These are phyloP conservation scores for Archaeoteleia sp. DNA, from an alignment of 2,888 invertebrate species.

Conservation along the genomic window DNA sequence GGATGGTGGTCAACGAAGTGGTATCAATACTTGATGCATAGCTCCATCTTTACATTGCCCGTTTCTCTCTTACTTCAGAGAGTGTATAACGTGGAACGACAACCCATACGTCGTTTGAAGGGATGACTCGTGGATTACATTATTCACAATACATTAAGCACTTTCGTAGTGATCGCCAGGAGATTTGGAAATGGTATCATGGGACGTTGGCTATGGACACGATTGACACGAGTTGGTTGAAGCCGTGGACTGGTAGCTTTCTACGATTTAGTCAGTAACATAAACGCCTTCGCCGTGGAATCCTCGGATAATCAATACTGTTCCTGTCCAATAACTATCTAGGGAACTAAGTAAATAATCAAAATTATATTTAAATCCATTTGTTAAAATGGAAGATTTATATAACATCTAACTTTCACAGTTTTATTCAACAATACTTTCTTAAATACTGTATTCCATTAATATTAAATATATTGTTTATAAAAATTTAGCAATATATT, in stretches of 20 bases:
- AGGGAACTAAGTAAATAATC: no score
- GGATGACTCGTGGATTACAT: conserved; percentile 70
- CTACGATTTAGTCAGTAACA: conserved; percentile 2
- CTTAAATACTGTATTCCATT: no score
- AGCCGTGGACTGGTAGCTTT: not conserved
- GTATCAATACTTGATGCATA: conserved; percentile 68
- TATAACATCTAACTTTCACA: no score
- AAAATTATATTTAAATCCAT: no score
- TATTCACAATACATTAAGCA: conserved; percentile 73
- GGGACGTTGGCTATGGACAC: conserved; percentile 20
- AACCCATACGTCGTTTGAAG: conserved; percentile 39
- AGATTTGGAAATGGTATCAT: conserved; percentile 59
- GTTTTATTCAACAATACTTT: no score
- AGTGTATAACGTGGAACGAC: conserved; percentile 27
- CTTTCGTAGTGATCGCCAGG: conserved; percentile 65
- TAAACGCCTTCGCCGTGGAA: not conserved
- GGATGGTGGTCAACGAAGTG: conserved; percentile 62
- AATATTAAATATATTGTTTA: no score
- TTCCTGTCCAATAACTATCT: no score
- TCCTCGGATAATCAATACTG: not conserved
- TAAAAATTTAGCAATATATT: no score
- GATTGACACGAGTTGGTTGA: conserved; percentile 5
- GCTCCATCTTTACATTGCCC: conserved; percentile 50
- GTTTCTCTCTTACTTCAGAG: conserved; percentile 24
- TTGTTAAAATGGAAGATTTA: no score